Evolutionary conservation across 2,888 invertebrate species (phyloP), one percentile per base, ranked within the genome.

Genomic region (Phoronis australis): DNA sequence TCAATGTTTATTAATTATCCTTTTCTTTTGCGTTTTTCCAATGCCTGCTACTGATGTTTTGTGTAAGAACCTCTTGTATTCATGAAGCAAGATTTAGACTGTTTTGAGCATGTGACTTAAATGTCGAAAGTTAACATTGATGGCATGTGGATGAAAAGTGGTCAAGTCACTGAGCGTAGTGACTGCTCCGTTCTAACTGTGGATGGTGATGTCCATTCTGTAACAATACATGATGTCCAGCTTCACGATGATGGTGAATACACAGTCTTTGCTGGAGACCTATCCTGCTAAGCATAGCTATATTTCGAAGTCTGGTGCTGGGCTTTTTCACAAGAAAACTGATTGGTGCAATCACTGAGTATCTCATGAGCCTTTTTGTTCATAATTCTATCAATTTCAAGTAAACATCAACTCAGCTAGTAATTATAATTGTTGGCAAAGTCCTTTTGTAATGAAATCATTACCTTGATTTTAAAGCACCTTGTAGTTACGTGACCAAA

Each of bases 91-190:
- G 60, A 64, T 50, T 51, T 58, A 12, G 60, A 54, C 3, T 56
- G 66, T 20, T 55, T 60, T 26, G 69, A 70, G 54, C 56, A 62
- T 24, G 60, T 62, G 22, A 59, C 57, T 62, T 92, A 94, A 76
- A 80, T 95, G n/a, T 92, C 92, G 20, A 94, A 94, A 80, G 94
- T 93, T 40, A 94, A 95, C 74, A 93, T 93, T 18, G 79, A 90
- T 47, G 91, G 94, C 1, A 85, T 87, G 56, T 95, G 95, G 95
- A 91, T 87, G 73, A 91, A 92, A 73, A 85, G 93, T 66, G 68
- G 64, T 22, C 82, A 83, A 50, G 93, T 94, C 78, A 83, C 95
- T 54, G 90, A 93, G 65, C 89, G 88, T 37, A 59, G 61, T 21
- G 48, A 49, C 5, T 58, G 62, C 25, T 63, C 60, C 55, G 61